Conservation (phyloP, 2,113 vertebrate species). For the Xiphophorus couchianus region DNA sequence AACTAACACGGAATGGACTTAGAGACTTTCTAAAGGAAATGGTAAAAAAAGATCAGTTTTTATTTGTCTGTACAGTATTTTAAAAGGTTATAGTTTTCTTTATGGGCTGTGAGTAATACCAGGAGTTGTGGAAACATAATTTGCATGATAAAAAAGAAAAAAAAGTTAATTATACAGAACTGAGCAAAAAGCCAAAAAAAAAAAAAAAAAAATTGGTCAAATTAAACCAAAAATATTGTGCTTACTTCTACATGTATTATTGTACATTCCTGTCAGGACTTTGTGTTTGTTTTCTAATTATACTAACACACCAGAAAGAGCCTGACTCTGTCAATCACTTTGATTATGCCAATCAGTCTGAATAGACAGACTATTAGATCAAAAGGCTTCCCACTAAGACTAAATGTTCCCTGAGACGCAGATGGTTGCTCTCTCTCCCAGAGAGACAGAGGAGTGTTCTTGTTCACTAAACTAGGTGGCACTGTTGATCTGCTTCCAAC, state of each 20-base stretch:
- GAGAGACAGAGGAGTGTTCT: neutral
- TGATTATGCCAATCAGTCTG: conserved; percentile 29
- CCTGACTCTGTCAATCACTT: conserved; percentile 15
- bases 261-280: neutral
- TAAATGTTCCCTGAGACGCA: neutral
- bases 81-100: neutral
- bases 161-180: neutral
- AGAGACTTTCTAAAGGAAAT: neutral
- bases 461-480: conserved; percentile 44
- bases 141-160: too few relatives aligned
- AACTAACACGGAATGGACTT: neutral
- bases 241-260: neutral
- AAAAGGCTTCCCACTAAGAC: neutral
- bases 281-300: neutral
- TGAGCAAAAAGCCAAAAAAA: neutral
- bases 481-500: conserved; percentile 53
- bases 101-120: neutral
- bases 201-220: neutral
- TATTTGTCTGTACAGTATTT: neutral
- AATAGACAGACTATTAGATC: conserved; percentile 15
- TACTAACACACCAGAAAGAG: neutral
- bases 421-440: neutral
- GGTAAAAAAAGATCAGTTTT: too few relatives aligned
- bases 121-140: neutral
- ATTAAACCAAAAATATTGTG: neutral